Evolutionary conservation across 2,113 vertebrate genomes (phyloP).

Genomic region (Vulpes lagopus): DNA sequence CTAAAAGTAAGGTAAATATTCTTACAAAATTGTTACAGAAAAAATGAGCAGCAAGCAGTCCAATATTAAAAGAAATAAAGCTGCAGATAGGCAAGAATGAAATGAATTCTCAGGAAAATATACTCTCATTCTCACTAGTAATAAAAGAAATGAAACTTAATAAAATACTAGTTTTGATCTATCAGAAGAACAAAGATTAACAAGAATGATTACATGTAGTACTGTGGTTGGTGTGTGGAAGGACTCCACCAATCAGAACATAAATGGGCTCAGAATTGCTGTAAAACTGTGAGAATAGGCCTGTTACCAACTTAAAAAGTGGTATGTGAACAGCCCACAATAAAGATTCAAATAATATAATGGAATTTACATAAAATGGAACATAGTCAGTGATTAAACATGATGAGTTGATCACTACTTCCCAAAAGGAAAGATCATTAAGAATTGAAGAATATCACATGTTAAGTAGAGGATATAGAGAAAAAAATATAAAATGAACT

Average conservation of each 20-base stretch:
- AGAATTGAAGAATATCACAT: constrained; percentile 1
- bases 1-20: neutral
- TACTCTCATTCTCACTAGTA: neutral
- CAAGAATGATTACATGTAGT: neutral
- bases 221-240: neutral
- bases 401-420: neutral
- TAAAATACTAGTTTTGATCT: neutral
- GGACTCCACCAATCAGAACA: neutral
- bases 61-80: neutral
- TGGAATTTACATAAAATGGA: neutral
- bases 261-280: neutral
- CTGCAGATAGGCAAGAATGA: neutral
- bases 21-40: neutral
- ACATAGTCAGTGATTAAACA: neutral
- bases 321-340: neutral
- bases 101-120: neutral
- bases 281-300: neutral
- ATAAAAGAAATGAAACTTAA: constrained; percentile 34
- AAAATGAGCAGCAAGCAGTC: neutral
- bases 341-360: constrained; percentile 4
- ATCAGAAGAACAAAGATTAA: neutral
- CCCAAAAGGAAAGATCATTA: neutral
- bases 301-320: neutral
- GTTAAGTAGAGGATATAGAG: neutral
- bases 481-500: constrained; percentile 8